Percentiles rank a stretch among this genome's conserved stretches.
Conservation (phyloP, 2,888 invertebrate species). For the Amblyjoppa proteus region DNA sequence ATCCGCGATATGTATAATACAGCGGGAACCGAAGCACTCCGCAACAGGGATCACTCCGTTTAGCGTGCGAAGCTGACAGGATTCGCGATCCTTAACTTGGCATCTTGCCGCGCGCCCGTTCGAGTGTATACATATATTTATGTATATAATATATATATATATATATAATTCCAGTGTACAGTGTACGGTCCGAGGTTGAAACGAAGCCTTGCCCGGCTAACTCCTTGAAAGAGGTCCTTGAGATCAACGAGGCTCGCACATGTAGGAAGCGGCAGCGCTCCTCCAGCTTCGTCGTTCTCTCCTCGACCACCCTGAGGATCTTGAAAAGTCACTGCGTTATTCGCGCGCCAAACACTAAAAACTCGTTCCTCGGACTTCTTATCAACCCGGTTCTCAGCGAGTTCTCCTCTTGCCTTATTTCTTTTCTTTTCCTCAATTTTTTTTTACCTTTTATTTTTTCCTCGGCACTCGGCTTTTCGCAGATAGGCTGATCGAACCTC, state of each 20-base stretch:
- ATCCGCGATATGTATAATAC: conserved; percentile 5
- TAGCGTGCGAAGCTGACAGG: conserved; percentile 26
- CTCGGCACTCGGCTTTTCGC: background rate
- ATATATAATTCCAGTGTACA: no score
- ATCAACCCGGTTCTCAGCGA: conserved; percentile 55
- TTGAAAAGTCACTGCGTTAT: conserved; percentile 55
- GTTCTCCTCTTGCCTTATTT: conserved; percentile 14
- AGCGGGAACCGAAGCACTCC: conserved; percentile 44
- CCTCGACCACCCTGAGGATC: conserved; percentile 57
- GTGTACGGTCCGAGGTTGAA: background rate
- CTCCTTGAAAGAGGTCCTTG: conserved; percentile 31
- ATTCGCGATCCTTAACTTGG: conserved; percentile 54
- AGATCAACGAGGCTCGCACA: conserved; percentile 34
- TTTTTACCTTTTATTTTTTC: background rate
- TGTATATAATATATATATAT: no score
- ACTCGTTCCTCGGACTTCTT: conserved; percentile 59
- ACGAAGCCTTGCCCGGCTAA: conserved; percentile 7
- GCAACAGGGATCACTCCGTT: conserved; percentile 28
- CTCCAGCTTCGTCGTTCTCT: conserved; percentile 12
- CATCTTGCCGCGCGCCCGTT: conserved; percentile 56
- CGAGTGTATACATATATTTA: background rate
- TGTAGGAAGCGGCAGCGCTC: conserved; percentile 29
- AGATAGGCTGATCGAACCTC: conserved; percentile 3
- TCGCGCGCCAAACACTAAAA: conserved; percentile 54
- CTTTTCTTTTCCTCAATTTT: conserved; percentile 4